phyloP scores from a whole-genome alignment of 2,888 invertebrate species.

The Acronicta aceris region DNA sequence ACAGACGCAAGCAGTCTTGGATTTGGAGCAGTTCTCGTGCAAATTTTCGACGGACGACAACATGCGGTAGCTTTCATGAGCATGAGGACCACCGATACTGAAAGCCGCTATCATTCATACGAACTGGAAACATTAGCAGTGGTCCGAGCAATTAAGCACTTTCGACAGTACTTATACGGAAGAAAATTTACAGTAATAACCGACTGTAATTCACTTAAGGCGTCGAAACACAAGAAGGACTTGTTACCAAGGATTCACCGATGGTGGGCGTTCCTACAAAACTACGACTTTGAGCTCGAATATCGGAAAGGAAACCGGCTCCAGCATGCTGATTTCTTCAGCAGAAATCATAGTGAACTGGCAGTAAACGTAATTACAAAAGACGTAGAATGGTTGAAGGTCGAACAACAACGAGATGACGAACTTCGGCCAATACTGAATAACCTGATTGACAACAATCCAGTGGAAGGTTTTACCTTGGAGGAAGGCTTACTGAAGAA shows the following conservation, averaged over 20 bases:
- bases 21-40: too few species aligned
- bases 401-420: neutral
- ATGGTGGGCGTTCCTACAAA: too few species aligned
- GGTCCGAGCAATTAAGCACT: constrained; percentile 43
- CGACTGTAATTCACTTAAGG: too few species aligned
- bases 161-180: too few species aligned
- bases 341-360: neutral
- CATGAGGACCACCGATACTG: too few species aligned
- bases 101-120: neutral
- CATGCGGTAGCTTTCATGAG: too few species aligned
- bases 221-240: too few species aligned
- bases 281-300: neutral
- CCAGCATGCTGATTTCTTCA: neutral
- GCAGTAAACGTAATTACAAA: neutral
- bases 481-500: neutral
- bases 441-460: neutral
- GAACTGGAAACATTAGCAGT: too few species aligned
- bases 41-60: too few species aligned
- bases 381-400: neutral
- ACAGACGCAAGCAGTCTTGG: neutral
- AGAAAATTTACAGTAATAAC: too few species aligned
- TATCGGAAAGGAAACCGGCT: neutral
- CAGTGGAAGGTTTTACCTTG: neutral
- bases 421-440: neutral
- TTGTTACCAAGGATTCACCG: too few species aligned